Evolutionary conservation across 2,888 invertebrate species (phyloP).

Genomic region (Dicyrtomina minuta): DNA sequence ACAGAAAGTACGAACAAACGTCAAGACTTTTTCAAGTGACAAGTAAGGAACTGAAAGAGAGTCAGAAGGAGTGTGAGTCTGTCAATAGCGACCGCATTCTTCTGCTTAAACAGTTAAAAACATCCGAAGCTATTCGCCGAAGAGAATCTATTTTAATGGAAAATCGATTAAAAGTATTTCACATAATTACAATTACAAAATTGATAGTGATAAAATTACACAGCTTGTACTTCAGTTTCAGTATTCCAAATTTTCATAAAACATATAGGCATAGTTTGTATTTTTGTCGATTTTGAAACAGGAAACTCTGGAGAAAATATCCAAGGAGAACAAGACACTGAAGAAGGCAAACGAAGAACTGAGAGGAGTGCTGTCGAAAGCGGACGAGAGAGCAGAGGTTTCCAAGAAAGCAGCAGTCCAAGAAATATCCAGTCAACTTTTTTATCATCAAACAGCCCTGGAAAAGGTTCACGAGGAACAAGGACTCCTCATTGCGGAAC

Average conservation of each 20-base stretch:
- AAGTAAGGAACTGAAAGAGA: neutral
- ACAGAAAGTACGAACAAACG: constrained; percentile 8
- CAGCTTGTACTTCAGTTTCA: neutral
- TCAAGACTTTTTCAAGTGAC: neutral
- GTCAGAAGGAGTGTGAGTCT: neutral
- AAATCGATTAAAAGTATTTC: neutral
- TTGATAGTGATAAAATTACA: too few relatives aligned
- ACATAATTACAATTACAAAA: too few relatives aligned
- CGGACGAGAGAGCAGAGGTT: neutral
- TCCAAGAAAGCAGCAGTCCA: constrained; percentile 7
- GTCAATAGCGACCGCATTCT: constrained; percentile 1
- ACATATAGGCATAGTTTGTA: too few relatives aligned
- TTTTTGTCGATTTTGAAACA: neutral
- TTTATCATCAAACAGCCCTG: constrained; percentile 22
- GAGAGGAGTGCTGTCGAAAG: neutral
- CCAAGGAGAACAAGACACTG: neutral
- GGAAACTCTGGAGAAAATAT: neutral
- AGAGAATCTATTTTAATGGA: neutral
- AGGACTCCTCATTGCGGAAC: constrained; percentile 21
- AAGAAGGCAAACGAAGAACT: constrained; percentile 9
- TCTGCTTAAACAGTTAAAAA: constrained; percentile 3
- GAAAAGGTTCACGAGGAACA: constrained; percentile 32
- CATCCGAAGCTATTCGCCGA: neutral
- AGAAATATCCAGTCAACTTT: constrained; percentile 18
- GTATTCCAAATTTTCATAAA: neutral